These are phyloP conservation scores for Rhagonycha fulva DNA, from an alignment of 2,888 invertebrate genomes.

Conservation along the genomic window DNA sequence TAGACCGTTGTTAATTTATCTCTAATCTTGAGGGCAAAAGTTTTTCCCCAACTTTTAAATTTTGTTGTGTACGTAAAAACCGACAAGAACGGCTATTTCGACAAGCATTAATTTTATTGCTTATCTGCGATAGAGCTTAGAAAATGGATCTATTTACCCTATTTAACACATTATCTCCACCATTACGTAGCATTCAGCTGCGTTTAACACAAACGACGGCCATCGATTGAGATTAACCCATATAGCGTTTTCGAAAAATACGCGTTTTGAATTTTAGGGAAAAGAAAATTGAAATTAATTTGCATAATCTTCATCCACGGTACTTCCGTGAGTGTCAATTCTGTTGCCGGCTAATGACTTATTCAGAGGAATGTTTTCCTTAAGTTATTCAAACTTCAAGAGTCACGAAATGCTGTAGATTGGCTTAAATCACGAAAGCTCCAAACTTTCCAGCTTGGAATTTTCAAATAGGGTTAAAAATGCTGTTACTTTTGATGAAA, in stretches of 20 bases:
- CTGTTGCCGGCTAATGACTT: not conserved
- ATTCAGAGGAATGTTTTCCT: not conserved
- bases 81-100: not conserved
- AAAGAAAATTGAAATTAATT: not conserved
- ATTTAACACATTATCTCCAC: not conserved
- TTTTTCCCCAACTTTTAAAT: not conserved
- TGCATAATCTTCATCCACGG: not conserved
- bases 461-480: not conserved
- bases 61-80: not conserved
- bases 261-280: not conserved
- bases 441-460: not conserved
- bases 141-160: not conserved
- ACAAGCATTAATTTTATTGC: not conserved
- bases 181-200: not conserved
- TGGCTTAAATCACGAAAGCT: not conserved
- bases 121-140: not conserved
- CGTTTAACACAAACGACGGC: not conserved
- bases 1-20: not conserved
- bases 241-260: not conserved
- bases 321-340: not conserved
- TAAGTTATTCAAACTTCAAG: not conserved
- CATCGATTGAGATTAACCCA: not conserved
- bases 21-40: not conserved
- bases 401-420: not conserved
- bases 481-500: not conserved